Evolutionary conservation across 2,888 invertebrate genomes (phyloP), one percentile per base, ranked within the genome.

Genomic region (Ommatoiulus sabulosus): DNA sequence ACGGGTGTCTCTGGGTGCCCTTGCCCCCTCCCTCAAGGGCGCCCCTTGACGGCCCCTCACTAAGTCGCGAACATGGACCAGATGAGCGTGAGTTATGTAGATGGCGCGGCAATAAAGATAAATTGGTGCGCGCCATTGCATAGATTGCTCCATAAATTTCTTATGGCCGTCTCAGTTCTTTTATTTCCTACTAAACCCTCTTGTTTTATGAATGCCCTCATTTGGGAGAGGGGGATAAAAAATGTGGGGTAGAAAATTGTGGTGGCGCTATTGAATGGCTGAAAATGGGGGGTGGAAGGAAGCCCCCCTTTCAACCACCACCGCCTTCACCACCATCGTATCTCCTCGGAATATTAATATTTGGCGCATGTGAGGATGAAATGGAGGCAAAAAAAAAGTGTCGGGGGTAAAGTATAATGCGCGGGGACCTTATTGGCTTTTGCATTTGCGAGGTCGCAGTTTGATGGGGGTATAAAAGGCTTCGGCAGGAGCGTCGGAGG

Each of bases 141-240:
- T 87, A 87, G 87, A 87, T 87, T 87, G 87, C 63, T 72, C 57
- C 87, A 87, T 87, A 87, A 87, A 87, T 87, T 87, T 85, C 85
- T 44, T 85, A 85, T 85, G 46, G 85, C 46, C 85, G 44, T 85
- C 46, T 85, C 44, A 46, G 85, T 44, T 85, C 85, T 85, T 85
- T 85, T 85, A 44, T 85, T 85, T 44, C 46, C 72, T 72, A 72
- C 72, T 72, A 72, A 72, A 72, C 72, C 72, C 72, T 72, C 72
- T 72, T 72, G 72, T 72, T 72, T 72, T 72, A 72, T 72, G 72
- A 72, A 72, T 72, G 72, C 72, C 72, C 72, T 72, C 72, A 72
- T 72, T 72, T 72, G 72, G 72, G 72, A 72, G 63, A 72, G 24
- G 72, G 72, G 72, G 7, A 72, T 24, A 72, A 72, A 72, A 72